A percentile compares a stretch with the other conserved stretches of the same genome.
phyloP scores from a whole-genome alignment of 2,888 invertebrate species.

The Aphodius sticticus region DNA sequence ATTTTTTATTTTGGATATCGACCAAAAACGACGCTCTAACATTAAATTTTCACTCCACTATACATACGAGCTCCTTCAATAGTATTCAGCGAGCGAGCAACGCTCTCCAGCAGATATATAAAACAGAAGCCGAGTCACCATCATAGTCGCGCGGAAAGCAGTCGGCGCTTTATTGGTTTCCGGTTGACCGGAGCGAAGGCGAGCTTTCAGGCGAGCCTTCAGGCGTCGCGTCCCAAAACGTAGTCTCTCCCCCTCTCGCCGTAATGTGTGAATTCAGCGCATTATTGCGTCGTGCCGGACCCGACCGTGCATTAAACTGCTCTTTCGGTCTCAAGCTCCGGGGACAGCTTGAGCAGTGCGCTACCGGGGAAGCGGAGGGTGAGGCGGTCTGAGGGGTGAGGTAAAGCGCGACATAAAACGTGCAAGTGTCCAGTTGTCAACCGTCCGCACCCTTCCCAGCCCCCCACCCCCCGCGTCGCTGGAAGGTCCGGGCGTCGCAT shows the following conservation, averaged over 20 bases:
- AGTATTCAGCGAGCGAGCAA: no score
- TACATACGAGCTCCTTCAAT: no score
- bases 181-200: constrained; percentile 49
- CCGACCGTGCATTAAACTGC: constrained; percentile 18
- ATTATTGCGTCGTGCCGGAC: constrained; percentile 46
- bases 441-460: constrained; percentile 38
- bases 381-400: constrained; percentile 31
- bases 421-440: constrained; percentile 55
- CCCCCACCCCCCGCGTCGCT: constrained; percentile 24
- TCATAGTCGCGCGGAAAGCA: constrained; percentile 11
- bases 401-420: constrained; percentile 46
- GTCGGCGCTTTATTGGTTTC: constrained; percentile 50
- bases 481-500: not conserved
- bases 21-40: no score
- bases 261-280: constrained; percentile 54
- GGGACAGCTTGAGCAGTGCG: constrained; percentile 26
- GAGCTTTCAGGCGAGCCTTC: not conserved
- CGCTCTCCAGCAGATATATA: not conserved
- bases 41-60: no score
- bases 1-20: no score
- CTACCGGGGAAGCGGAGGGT: constrained; percentile 27
- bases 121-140: constrained; percentile 18
- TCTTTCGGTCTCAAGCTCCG: constrained; percentile 23
- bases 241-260: constrained; percentile 42
- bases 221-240: not conserved